These are phyloP conservation scores for Chlorodrepanis virens DNA, from an alignment of 2,113 vertebrate species.

Conservation along the genomic window DNA sequence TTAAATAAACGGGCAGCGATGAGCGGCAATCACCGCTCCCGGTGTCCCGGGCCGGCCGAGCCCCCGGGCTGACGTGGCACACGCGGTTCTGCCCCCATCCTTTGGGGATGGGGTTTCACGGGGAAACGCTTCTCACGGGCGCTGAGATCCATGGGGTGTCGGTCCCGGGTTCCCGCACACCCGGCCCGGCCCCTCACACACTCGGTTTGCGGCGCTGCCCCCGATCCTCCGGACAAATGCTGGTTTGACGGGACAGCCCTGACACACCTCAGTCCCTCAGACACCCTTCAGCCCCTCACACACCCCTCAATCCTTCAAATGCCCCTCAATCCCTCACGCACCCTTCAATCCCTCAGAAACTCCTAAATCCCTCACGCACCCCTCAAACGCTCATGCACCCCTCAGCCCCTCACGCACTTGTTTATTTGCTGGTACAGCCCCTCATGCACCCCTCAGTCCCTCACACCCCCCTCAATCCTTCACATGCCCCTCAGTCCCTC, in stretches of 20 bases:
- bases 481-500: constrained; percentile 64
- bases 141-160: neutral
- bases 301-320: neutral
- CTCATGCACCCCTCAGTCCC: neutral
- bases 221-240: too few species aligned
- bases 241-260: neutral
- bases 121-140: neutral
- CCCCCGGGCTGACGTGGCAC: neutral
- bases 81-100: neutral
- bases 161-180: neutral
- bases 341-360: neutral
- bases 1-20: fast-evolving
- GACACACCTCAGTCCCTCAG: neutral
- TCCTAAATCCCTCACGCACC: neutral
- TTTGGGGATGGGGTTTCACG: fast-evolving
- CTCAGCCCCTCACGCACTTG: fast-evolving
- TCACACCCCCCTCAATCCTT: too few species aligned
- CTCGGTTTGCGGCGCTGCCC: fast-evolving
- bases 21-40: fast-evolving
- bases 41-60: neutral
- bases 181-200: neutral
- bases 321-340: too few species aligned
- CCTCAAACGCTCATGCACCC: neutral
- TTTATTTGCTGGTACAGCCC: neutral
- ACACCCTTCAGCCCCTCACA: neutral